phyloP scores from a whole-genome alignment of 1,140 invertebrate species.

The Centruroides sculpturatus region DNA sequence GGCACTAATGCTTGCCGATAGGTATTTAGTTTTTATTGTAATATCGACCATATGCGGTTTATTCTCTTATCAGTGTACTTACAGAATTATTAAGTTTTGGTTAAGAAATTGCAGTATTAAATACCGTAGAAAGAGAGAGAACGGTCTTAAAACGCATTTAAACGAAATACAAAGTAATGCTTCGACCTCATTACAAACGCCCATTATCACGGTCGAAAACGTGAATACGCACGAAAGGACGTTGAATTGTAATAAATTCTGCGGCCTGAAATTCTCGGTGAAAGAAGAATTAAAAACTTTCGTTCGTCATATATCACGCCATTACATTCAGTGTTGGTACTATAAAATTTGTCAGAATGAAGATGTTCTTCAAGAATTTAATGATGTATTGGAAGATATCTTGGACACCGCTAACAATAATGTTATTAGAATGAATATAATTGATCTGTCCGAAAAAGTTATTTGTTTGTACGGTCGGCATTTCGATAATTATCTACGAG shows the following conservation, averaged over 20 bases:
- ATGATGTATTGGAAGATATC: slow-evolving; percentile 1
- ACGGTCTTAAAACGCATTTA: too few relatives aligned
- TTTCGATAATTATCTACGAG: slow-evolving; percentile 4
- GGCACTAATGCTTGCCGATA: too few relatives aligned
- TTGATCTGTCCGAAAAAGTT: slow-evolving; percentile 1
- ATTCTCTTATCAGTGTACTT: too few relatives aligned
- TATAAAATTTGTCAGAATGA: slow-evolving; percentile 3
- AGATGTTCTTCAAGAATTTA: slow-evolving; percentile 1
- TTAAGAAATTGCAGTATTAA: too few relatives aligned
- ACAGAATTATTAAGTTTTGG: too few relatives aligned
- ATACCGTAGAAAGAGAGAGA: too few relatives aligned
- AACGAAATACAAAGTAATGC: too few relatives aligned
- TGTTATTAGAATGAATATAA: slow-evolving; percentile 4
- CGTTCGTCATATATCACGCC: slow-evolving; percentile 4
- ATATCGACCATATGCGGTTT: too few relatives aligned
- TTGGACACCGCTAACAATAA: background rate
- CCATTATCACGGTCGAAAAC: too few relatives aligned
- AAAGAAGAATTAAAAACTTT: slow-evolving; percentile 7
- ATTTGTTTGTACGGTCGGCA: slow-evolving; percentile 4
- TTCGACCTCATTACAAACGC: too few relatives aligned
- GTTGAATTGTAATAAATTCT: background rate
- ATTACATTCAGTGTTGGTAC: slow-evolving; percentile 10
- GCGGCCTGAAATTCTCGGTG: background rate
- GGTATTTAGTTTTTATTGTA: too few relatives aligned
- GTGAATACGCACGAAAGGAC: too few relatives aligned